Percentiles rank a stretch among this genome's conserved stretches.
Conservation (phyloP, 2,113 vertebrate species). For the Chaetorhynchus papuensis region DNA sequence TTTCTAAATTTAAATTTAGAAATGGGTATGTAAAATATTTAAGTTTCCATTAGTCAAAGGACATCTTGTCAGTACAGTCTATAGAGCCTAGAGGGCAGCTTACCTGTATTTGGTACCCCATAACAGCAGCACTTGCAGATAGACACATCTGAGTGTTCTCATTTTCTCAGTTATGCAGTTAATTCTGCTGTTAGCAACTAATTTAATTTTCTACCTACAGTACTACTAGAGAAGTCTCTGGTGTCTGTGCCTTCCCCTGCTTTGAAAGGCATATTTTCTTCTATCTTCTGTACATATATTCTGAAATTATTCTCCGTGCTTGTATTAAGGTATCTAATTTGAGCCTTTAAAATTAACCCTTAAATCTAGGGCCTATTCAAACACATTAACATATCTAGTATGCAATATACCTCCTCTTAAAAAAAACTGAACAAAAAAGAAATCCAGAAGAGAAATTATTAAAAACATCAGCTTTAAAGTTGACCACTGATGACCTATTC, state of each 20-base stretch:
- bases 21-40: not conserved
- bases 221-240: not conserved
- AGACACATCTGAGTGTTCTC: not conserved
- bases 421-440: not conserved
- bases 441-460: not conserved
- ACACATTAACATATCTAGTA: not conserved
- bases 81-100: not conserved
- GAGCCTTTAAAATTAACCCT: not conserved
- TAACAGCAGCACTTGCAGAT: not conserved
- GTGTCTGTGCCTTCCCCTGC: not conserved
- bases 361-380: not conserved
- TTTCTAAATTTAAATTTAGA: not conserved
- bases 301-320: not conserved
- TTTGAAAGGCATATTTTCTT: not conserved
- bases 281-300: not conserved
- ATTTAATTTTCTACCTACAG: not conserved
- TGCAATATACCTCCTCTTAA: not conserved
- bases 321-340: not conserved
- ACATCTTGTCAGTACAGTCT: not conserved
- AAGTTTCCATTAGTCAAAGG: not conserved
- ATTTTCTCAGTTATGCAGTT: not conserved
- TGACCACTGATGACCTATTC: not conserved
- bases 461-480: not conserved
- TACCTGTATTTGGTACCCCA: fast-evolving
- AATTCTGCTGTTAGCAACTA: not conserved